Evolutionary conservation across 2,888 invertebrate species (phyloP).

Genomic region (Pammene fasciana): DNA sequence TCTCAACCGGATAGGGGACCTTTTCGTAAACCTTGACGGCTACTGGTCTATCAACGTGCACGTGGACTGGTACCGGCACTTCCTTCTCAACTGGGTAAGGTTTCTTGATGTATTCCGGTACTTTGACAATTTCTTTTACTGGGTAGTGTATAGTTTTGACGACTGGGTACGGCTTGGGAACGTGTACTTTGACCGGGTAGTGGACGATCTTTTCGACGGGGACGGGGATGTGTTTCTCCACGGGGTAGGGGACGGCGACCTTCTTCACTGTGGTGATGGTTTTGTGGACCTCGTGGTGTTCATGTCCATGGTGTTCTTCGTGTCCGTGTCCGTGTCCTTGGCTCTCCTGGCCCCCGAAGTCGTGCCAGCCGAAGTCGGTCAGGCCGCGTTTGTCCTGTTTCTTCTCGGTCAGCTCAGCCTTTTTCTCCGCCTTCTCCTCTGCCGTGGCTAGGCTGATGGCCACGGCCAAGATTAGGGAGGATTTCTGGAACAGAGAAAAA

Average conservation of each 20-base stretch:
- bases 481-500: constrained; percentile 63
- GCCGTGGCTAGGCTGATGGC: constrained; percentile 81
- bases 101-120: constrained; percentile 86
- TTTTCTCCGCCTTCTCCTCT: constrained; percentile 80
- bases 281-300: constrained; percentile 81
- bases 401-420: constrained; percentile 79
- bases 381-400: constrained; percentile 84
- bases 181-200: constrained; percentile 87
- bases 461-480: constrained; percentile 81
- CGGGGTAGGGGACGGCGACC: constrained; percentile 88
- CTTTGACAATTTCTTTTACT: constrained; percentile 86
- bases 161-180: constrained; percentile 88
- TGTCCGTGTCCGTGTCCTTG: constrained; percentile 46
- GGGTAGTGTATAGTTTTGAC: constrained; percentile 87
- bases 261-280: constrained; percentile 88
- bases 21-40: constrained; percentile 87
- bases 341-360: constrained; percentile 58
- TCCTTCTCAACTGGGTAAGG: constrained; percentile 88
- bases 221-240: constrained; percentile 86
- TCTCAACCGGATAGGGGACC: constrained; percentile 85
- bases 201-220: constrained; percentile 87
- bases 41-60: constrained; percentile 83
- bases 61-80: constrained; percentile 82
- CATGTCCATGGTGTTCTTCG: constrained; percentile 56
- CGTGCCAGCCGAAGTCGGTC: constrained; percentile 75